Evolutionary conservation across 2,888 invertebrate genomes (phyloP), one percentile per base, ranked within the genome.

Genomic region (Luperina nickerlii): DNA sequence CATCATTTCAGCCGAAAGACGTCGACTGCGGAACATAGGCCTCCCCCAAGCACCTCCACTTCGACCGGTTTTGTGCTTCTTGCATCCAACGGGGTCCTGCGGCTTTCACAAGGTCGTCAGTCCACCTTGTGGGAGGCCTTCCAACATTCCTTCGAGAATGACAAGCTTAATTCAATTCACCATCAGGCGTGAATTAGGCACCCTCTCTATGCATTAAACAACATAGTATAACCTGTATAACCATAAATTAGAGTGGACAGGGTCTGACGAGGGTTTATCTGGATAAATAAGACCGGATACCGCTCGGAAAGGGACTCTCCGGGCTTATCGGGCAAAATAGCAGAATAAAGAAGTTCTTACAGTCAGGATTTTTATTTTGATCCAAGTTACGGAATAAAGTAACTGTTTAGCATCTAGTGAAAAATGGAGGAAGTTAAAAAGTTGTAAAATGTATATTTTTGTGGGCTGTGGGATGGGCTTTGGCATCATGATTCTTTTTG

Each of bases 181-280:
- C 5, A 62, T 54, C 4, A 15, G 71, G 38, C 67, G 32, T 85
- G 45, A 51, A 68, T 75, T 72, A 45, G 1, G 7, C 18, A 57
- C 60, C 13, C 15, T n/a, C 20, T 66, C 1, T 60, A n/a, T 54
- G 24, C 5, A 66, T 18, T 32, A 72, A 42, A 82, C 27, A 73
- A 66, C 27, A 67, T 51, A 85, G 32, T 32, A 32, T 32, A 32
- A 32, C 32, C 32, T 32, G 60, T 70, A 48, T 86, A 42, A 42
- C 69, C 67, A 81, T 81, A 79, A 81, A 84, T 87, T 74, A 57
- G 42, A 42, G 32, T 51, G 60, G 74, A 57, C 18, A 45, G 13
- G 9, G 67, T 13, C 27, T 83, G 88, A 88, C 68, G 57, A 88
- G 84, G 88, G 87, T 83, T 72, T 80, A 79, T 76, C 32, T 27